A percentile compares a stretch with the other conserved stretches of the same genome.
Evolutionary conservation across 2,797 vertebrate species (phyloP).

Genomic region (Chaenodraco wilsoni): DNA sequence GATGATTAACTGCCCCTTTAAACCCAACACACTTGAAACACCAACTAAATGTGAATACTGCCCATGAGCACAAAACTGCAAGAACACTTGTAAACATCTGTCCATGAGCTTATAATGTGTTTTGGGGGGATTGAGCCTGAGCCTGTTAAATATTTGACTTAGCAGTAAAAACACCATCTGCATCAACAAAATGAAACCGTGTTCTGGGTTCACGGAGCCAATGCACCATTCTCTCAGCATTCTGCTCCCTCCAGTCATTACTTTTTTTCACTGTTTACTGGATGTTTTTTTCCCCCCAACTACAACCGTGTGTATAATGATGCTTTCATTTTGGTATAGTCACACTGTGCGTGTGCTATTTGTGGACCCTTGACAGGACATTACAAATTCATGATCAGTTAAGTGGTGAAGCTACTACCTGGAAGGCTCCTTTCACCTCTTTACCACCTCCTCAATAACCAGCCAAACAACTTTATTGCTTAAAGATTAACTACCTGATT

Average conservation of each 20-base stretch:
- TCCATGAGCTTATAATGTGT: conserved; percentile 5
- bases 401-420: conserved; percentile 31
- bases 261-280: too few species aligned
- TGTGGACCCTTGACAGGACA: conserved; percentile 8
- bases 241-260: too few species aligned
- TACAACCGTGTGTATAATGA: neutral
- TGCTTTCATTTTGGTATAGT: conserved; percentile 16
- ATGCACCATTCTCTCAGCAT: neutral
- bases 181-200: conserved; percentile 10
- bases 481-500: neutral
- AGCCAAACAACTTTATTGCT: neutral
- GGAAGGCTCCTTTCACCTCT: conserved; percentile 22
- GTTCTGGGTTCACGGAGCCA: conserved; percentile 4
- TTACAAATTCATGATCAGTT: conserved; percentile 39
- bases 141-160: conserved; percentile 29
- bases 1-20: conserved; percentile 29
- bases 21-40: conserved; percentile 27
- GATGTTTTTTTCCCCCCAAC: too few species aligned
- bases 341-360: neutral
- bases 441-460: neutral
- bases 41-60: conserved; percentile 13
- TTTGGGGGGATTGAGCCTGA: conserved; percentile 21
- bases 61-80: conserved; percentile 21
- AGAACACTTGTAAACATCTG: conserved; percentile 37
- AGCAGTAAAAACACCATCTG: conserved; percentile 19